phyloP scores from a whole-genome alignment of 2,797 vertebrate genomes.

The Gymnoscopelus microlampas region DNA sequence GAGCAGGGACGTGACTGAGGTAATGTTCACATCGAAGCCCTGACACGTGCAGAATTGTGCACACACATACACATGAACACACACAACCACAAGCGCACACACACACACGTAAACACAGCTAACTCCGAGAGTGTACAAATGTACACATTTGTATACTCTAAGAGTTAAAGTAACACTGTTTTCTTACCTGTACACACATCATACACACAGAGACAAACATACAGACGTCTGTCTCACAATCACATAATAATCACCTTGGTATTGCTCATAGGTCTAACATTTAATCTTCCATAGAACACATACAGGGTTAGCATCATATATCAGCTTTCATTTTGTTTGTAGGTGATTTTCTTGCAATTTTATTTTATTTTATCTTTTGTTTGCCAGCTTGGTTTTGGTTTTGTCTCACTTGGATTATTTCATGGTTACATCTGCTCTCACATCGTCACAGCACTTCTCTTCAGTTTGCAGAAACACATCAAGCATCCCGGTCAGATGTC shows the following conservation, averaged over 20 bases:
- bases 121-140: slow-evolving; percentile 1
- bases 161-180: too few species aligned
- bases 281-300: slow-evolving; percentile 55
- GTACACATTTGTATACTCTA: neutral
- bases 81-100: slow-evolving; percentile 8
- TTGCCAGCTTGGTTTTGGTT: slow-evolving; percentile 41
- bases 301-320: slow-evolving; percentile 58
- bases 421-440: slow-evolving; percentile 64
- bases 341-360: slow-evolving; percentile 56
- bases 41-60: slow-evolving; percentile 10
- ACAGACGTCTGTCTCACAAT: slow-evolving; percentile 49
- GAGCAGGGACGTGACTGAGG: slow-evolving; percentile 56
- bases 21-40: slow-evolving; percentile 38
- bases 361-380: slow-evolving; percentile 59
- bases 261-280: slow-evolving; percentile 38
- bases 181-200: too few species aligned
- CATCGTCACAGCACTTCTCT: slow-evolving; percentile 66
- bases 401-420: slow-evolving; percentile 70
- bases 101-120: slow-evolving; percentile 26
- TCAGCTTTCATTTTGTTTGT: slow-evolving; percentile 68
- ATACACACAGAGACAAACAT: too few species aligned
- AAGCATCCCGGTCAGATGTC: slow-evolving; percentile 41
- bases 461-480: slow-evolving; percentile 65
- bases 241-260: slow-evolving; percentile 51
- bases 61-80: slow-evolving; percentile 20